Conservation (phyloP, 2,797 vertebrate genomes). For the Rhinichthys osculus region DNA sequence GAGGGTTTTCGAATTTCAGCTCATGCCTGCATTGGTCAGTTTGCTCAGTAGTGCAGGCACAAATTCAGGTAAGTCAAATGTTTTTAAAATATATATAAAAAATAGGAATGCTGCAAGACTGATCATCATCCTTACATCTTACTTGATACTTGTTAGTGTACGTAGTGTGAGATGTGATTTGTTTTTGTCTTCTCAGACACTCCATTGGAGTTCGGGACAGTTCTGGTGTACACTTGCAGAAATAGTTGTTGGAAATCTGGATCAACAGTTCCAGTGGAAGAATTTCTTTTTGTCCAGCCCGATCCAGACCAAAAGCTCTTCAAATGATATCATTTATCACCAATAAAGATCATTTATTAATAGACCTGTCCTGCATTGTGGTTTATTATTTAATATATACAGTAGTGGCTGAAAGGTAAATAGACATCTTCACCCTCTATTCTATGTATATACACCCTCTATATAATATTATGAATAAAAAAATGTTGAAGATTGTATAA, state of each 20-base stretch:
- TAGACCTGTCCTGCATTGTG: neutral
- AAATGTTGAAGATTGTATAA: no score
- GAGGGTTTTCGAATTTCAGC: conserved; percentile 90
- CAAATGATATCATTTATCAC: conserved; percentile 72
- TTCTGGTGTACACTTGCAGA: conserved; percentile 87
- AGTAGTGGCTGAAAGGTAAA: no score
- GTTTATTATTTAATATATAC: no score
- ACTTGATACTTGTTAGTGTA: neutral
- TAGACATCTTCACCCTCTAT: neutral
- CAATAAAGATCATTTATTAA: conserved; percentile 41
- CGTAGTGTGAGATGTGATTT: neutral
- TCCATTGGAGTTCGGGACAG: conserved; percentile 89
- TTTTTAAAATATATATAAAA: neutral
- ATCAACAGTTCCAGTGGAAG: conserved; percentile 77
- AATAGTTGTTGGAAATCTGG: conserved; percentile 86
- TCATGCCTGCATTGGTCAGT: conserved; percentile 91
- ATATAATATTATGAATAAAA: neutral
- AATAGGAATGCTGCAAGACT: neutral
- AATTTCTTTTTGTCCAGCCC: conserved; percentile 85
- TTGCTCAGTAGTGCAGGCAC: conserved; percentile 75
- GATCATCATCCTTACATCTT: neutral
- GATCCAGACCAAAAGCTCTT: conserved; percentile 92
- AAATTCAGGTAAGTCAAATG: conserved; percentile 55
- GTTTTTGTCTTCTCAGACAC: conserved; percentile 64
- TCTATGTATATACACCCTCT: no score